phyloP scores from a whole-genome alignment of 2,888 invertebrate species.

The Caradrina clavipalpis region DNA sequence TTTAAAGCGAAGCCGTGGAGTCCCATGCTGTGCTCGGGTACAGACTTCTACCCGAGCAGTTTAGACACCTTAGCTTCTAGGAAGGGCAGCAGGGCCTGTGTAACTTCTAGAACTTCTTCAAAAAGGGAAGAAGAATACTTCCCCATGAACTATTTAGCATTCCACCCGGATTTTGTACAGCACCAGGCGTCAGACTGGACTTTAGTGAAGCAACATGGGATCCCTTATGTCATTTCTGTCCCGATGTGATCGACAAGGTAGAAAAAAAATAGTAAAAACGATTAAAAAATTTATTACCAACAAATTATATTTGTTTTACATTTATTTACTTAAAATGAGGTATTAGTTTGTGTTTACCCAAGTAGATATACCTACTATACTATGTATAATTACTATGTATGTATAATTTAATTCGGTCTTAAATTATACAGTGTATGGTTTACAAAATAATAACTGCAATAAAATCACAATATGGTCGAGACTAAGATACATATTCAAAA shows the following conservation, averaged over 20 bases:
- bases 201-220: slow-evolving; percentile 51
- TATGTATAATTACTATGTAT: not conserved
- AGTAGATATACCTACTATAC: not conserved
- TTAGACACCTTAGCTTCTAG: slow-evolving; percentile 57
- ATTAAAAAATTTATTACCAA: slow-evolving; percentile 73
- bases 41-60: slow-evolving; percentile 75
- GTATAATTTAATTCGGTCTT: slow-evolving; percentile 8
- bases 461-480: not conserved
- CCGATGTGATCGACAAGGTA: slow-evolving; percentile 34
- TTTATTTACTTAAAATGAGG: slow-evolving; percentile 60
- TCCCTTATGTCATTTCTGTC: not conserved
- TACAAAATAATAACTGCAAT: slow-evolving; percentile 13
- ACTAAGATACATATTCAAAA: no score
- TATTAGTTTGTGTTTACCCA: slow-evolving; percentile 34
- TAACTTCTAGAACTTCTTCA: slow-evolving; percentile 1
- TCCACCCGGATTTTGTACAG: not conserved
- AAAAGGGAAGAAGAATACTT: slow-evolving; percentile 15
- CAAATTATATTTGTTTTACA: slow-evolving; percentile 64
- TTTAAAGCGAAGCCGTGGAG: slow-evolving; percentile 73
- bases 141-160: slow-evolving; percentile 56
- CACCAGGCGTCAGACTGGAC: slow-evolving; percentile 57
- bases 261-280: slow-evolving; percentile 71
- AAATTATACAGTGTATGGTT: not conserved
- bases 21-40: slow-evolving; percentile 62
- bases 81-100: slow-evolving; percentile 61